These are phyloP conservation scores for Alcedo atthis DNA, from an alignment of 2,797 vertebrate species.

Conservation along the genomic window DNA sequence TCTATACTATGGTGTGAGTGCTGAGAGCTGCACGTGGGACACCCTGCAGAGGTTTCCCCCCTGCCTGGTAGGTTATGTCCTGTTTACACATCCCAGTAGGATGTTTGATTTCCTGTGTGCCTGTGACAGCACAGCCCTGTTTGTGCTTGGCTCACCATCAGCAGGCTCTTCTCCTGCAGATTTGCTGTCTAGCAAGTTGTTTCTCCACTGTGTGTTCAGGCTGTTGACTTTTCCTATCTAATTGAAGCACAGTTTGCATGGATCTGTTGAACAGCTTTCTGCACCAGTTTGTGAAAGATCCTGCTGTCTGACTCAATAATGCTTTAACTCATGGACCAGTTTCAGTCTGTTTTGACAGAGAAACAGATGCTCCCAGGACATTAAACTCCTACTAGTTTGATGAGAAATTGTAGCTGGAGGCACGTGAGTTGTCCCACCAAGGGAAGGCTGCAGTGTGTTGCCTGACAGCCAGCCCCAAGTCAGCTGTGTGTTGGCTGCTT, in stretches of 20 bases:
- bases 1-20: accelerated
- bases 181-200: constrained; percentile 10
- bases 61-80: background rate
- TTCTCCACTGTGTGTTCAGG: background rate
- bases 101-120: background rate
- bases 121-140: accelerated
- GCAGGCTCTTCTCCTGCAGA: constrained; percentile 9
- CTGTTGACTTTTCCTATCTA: background rate
- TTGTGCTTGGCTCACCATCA: accelerated
- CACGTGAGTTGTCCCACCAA: accelerated
- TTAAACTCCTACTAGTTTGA: background rate
- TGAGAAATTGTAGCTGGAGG: background rate
- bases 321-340: background rate
- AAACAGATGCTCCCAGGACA: background rate
- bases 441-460: background rate
- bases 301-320: background rate
- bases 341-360: background rate
- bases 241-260: background rate
- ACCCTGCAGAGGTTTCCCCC: background rate
- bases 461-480: background rate
- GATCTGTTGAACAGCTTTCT: background rate
- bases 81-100: background rate
- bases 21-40: background rate
- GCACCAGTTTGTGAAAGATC: background rate
- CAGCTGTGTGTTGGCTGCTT: background rate